Evolutionary conservation across 2,113 vertebrate species (phyloP).

Genomic region (Puffinus mauretanicus): DNA sequence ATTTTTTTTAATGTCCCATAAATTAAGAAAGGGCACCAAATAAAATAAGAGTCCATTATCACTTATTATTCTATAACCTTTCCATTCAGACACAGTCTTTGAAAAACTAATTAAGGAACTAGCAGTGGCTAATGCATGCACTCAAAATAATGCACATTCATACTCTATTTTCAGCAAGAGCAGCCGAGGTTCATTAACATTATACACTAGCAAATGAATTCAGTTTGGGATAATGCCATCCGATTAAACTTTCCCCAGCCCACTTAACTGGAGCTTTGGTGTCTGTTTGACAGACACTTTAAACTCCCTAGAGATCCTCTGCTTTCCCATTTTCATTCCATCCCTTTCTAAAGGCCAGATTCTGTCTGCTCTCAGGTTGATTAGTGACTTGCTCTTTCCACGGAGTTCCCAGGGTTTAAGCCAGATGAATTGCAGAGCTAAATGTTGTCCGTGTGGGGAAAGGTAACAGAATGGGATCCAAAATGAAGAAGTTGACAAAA

Average conservation of each 20-base stretch:
- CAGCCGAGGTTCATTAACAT: slow-evolving; percentile 38
- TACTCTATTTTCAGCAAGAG: slow-evolving; percentile 26
- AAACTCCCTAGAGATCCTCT: not conserved
- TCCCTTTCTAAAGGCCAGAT: not conserved
- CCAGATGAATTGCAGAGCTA: not conserved
- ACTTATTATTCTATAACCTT: slow-evolving; percentile 33
- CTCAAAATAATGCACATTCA: slow-evolving; percentile 33
- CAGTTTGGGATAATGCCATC: slow-evolving; percentile 12
- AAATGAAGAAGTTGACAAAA: not conserved
- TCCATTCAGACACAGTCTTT: slow-evolving; percentile 13
- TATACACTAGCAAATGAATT: slow-evolving; percentile 39
- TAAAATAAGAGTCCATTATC: not conserved
- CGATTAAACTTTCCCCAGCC: slow-evolving; percentile 26
- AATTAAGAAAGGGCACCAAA: not conserved
- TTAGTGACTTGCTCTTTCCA: not conserved
- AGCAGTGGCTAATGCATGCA: slow-evolving; percentile 28
- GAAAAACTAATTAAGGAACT: slow-evolving; percentile 44
- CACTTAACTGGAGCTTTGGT: slow-evolving; percentile 20
- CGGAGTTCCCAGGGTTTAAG: not conserved
- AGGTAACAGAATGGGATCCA: not conserved
- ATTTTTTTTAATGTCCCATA: not conserved
- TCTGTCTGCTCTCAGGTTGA: not conserved
- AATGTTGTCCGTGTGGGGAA: not conserved
- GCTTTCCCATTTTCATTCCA: not conserved
- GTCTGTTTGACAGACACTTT: slow-evolving; percentile 32